phyloP scores from a whole-genome alignment of 2,888 invertebrate genomes.

The Phymatocera aterrima region DNA sequence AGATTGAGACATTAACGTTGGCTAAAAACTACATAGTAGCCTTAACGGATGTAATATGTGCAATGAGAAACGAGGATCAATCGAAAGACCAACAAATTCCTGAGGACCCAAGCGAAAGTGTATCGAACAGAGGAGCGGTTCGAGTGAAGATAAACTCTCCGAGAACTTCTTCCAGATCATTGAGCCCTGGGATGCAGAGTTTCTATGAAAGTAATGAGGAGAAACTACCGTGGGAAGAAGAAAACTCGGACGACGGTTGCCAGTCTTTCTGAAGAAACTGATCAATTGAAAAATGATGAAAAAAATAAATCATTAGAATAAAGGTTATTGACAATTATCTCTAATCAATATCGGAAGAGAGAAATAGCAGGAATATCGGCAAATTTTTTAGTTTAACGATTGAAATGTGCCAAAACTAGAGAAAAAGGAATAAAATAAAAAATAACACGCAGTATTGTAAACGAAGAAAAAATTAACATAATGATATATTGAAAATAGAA shows the following conservation, averaged over 20 bases:
- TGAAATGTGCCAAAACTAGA: no score
- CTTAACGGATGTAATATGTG: constrained; percentile 90
- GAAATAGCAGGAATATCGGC: no score
- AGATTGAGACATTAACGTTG: constrained; percentile 91
- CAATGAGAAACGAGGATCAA: constrained; percentile 82
- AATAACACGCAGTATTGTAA: no score
- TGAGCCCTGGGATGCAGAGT: constrained; percentile 57
- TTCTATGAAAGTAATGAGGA: constrained; percentile 54
- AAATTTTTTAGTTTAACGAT: no score
- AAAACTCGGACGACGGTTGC: constrained; percentile 20
- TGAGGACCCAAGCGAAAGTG: constrained; percentile 44
- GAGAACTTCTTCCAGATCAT: constrained; percentile 64
- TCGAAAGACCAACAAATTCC: constrained; percentile 47
- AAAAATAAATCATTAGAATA: no score
- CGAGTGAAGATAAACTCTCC: constrained; percentile 61
- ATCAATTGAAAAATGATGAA: background rate
- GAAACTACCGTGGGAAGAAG: constrained; percentile 54
- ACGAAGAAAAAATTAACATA: no score
- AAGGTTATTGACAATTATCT: no score
- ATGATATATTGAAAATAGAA: background rate
- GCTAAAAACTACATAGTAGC: constrained; percentile 95
- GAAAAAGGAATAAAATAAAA: no score
- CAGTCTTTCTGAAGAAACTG: background rate
- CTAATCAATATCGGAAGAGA: no score
- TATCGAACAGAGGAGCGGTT: constrained; percentile 50